A percentile compares a stretch with the other conserved stretches of the same genome.
phyloP scores from a whole-genome alignment of 1,140 invertebrate species.

The Drosophila saltans region DNA sequence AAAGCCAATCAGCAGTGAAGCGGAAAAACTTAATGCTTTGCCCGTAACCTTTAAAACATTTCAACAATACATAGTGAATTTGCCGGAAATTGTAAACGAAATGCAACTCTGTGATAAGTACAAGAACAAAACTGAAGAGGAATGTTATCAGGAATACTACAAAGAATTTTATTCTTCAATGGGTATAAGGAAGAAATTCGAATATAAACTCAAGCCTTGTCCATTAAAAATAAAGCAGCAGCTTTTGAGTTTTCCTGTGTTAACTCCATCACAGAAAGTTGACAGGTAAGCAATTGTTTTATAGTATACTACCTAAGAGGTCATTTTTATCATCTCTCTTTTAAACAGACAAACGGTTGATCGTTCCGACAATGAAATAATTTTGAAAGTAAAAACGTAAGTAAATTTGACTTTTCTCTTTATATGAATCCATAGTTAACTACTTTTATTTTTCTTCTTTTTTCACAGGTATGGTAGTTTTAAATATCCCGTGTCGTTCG shows the following conservation, averaged over 20 bases:
- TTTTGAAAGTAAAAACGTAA: neutral
- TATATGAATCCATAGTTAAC: neutral
- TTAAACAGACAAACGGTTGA: neutral
- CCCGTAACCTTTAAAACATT: conserved; percentile 6
- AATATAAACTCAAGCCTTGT: conserved; percentile 13
- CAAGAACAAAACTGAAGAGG: conserved; percentile 3
- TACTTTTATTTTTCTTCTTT: neutral
- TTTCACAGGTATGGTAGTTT: neutral
- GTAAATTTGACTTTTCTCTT: neutral
- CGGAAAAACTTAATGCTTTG: neutral
- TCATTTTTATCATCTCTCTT: neutral
- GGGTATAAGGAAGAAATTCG: neutral
- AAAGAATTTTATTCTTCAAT: conserved; percentile 7
- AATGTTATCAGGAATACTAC: conserved; percentile 3
- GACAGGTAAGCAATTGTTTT: neutral
- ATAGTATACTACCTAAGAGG: neutral
- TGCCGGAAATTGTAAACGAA: conserved; percentile 5
- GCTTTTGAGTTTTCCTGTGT: neutral
- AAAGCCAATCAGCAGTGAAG: neutral
- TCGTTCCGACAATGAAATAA: neutral
- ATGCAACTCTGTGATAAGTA: conserved; percentile 11
- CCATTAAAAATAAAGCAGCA: conserved; percentile 3
- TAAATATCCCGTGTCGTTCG: neutral
- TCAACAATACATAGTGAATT: neutral
- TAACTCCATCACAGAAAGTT: too few species aligned